phyloP scores from a whole-genome alignment of 2,888 invertebrate species.

The Bembecia ichneumoniformis region DNA sequence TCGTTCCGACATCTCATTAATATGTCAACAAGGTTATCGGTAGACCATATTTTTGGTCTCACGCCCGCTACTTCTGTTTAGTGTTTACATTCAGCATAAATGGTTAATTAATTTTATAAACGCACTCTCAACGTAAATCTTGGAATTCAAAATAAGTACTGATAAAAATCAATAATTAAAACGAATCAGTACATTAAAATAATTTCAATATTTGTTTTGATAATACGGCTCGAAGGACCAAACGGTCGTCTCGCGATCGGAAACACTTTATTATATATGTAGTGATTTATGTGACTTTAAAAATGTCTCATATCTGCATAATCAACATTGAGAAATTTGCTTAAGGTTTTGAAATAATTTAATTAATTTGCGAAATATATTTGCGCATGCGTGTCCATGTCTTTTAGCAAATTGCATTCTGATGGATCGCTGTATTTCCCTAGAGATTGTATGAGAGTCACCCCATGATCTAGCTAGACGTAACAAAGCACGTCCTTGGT shows the following conservation, averaged over 20 bases:
- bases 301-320: too few species aligned
- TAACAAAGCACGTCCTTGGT: constrained; percentile 24
- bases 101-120: constrained; percentile 5
- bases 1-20: constrained; percentile 57
- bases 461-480: constrained; percentile 6
- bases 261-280: too few species aligned
- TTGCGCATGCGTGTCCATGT: neutral
- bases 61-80: constrained; percentile 29
- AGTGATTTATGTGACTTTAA: too few species aligned
- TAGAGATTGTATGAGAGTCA: constrained; percentile 10
- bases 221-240: too few species aligned
- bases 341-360: too few species aligned
- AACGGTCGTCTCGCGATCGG: too few species aligned
- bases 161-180: too few species aligned
- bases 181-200: too few species aligned
- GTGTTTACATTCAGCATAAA: constrained; percentile 27
- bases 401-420: constrained; percentile 34
- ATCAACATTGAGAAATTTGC: too few species aligned
- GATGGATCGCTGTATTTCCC: constrained; percentile 33
- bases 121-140: constrained; percentile 4
- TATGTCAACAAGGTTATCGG: constrained; percentile 62
- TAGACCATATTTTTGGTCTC: constrained; percentile 37
- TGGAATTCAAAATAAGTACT: too few species aligned
- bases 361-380: neutral
- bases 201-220: too few species aligned